Percentiles rank a stretch among this genome's conserved stretches.
phyloP scores from a whole-genome alignment of 2,113 vertebrate genomes.

The Gymnogyps californianus region DNA sequence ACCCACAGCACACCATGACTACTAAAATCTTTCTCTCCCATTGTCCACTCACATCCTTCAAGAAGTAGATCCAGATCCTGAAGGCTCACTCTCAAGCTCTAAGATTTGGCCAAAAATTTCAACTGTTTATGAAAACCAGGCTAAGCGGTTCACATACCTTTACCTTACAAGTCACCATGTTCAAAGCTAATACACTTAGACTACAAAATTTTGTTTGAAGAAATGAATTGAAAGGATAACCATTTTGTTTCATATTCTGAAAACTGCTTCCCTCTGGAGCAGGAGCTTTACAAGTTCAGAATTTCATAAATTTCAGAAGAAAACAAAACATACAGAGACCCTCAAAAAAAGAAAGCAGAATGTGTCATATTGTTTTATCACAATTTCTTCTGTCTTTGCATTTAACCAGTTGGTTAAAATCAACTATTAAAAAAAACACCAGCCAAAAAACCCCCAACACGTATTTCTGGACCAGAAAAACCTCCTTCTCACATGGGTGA shows the following conservation, averaged over 20 bases:
- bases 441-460: not conserved
- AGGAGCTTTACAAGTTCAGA: not conserved
- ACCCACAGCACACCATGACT: not conserved
- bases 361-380: not conserved
- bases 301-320: not conserved
- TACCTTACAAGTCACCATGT: not conserved
- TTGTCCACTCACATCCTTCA: not conserved
- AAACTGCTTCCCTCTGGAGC: not conserved
- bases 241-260: not conserved
- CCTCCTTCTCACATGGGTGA: not conserved
- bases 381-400: not conserved
- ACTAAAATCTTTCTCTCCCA: not conserved
- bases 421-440: not conserved
- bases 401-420: not conserved
- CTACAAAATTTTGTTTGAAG: not conserved
- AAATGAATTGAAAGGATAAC: not conserved
- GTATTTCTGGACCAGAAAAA: not conserved
- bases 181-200: not conserved
- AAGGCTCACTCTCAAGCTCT: not conserved
- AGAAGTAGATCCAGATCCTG: not conserved
- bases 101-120: not conserved
- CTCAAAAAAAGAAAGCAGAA: not conserved
- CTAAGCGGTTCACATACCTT: not conserved
- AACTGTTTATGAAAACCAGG: not conserved
- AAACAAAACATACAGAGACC: not conserved